phyloP scores from a whole-genome alignment of 1,140 invertebrate species.

The Drosophila ogumai region DNA sequence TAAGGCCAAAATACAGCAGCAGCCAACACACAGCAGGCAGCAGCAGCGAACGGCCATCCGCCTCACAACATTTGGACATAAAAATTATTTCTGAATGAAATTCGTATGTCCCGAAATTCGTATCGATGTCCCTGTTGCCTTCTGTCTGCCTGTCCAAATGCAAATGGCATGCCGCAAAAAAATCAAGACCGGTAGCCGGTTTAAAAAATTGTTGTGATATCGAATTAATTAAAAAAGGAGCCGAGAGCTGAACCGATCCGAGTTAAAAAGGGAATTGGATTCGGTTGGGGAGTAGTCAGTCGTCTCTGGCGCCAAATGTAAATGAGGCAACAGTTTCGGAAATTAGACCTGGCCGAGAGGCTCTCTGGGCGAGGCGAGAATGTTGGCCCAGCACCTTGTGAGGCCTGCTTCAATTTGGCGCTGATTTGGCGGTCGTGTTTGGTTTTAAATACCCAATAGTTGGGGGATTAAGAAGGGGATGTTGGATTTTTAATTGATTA shows the following conservation, averaged over 20 bases:
- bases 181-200: conserved; percentile 78
- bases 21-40: conserved; percentile 20
- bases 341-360: conserved; percentile 53
- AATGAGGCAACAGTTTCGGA: conserved; percentile 75
- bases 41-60: conserved; percentile 6
- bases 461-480: not conserved
- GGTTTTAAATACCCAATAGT: conserved; percentile 11
- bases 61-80: conserved; percentile 74
- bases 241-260: conserved; percentile 13
- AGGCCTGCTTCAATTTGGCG: conserved; percentile 77
- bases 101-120: conserved; percentile 71
- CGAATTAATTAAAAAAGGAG: conserved; percentile 79
- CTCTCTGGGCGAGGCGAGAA: too few relatives aligned
- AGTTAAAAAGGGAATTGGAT: conserved; percentile 45
- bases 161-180: conserved; percentile 74
- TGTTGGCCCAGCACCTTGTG: conserved; percentile 70
- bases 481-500: too few relatives aligned
- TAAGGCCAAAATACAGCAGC: conserved; percentile 73
- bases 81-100: conserved; percentile 84
- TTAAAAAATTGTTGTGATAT: conserved; percentile 80
- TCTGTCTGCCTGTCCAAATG: conserved; percentile 51
- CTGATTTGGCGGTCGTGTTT: conserved; percentile 80
- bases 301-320: conserved; percentile 72
- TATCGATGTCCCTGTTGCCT: conserved; percentile 58
- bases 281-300: conserved; percentile 8